phyloP scores from a whole-genome alignment of 2,797 vertebrate genomes.

The Corythornis leucogaster region DNA sequence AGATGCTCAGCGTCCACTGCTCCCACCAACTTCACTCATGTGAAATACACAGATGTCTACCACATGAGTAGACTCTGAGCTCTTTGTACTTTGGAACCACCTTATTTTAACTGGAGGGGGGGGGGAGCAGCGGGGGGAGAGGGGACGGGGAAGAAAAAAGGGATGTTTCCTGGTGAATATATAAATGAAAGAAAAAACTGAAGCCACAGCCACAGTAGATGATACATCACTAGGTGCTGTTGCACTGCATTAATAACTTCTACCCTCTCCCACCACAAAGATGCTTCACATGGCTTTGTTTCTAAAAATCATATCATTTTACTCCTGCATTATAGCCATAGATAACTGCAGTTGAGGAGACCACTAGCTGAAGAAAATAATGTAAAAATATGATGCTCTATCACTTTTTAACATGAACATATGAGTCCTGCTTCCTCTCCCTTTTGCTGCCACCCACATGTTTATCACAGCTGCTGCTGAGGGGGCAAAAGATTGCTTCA shows the following conservation, averaged over 20 bases:
- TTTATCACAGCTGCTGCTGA: constrained; percentile 18
- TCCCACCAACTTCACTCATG: not conserved
- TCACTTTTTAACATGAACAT: not conserved
- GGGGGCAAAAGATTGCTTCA: not conserved
- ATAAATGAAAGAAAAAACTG: not conserved
- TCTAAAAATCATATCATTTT: not conserved
- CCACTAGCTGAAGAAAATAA: not conserved
- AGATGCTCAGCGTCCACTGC: not conserved
- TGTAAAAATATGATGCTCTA: not conserved
- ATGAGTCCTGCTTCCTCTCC: not conserved
- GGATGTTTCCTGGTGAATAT: not conserved
- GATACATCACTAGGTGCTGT: not conserved
- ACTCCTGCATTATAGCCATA: not conserved
- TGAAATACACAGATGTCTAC: not conserved
- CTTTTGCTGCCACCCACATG: not conserved
- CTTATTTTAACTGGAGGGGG: not conserved
- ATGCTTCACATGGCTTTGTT: not conserved
- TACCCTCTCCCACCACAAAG: not conserved
- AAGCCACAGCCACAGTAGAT: not conserved
- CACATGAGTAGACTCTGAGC: fast-evolving
- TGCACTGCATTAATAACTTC: not conserved
- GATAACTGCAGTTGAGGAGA: not conserved
- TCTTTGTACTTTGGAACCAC: not conserved
- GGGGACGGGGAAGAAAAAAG: not conserved
- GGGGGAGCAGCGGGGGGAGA: no score